Evolutionary conservation across 2,888 invertebrate species (phyloP), one percentile per base, ranked within the genome.

Genomic region (Dasypogon diadema): DNA sequence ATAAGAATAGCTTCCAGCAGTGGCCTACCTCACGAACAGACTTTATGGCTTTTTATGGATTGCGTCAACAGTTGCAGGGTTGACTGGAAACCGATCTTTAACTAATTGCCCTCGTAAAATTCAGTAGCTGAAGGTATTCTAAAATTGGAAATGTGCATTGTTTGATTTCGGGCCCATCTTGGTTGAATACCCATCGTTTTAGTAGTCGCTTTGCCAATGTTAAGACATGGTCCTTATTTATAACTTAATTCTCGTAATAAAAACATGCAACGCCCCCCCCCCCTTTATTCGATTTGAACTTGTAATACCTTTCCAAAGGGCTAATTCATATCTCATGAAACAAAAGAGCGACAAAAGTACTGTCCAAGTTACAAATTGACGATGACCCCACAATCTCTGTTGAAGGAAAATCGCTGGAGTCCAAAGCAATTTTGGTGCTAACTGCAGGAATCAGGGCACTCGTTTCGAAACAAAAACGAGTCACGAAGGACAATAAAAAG

Each of bases 11-110:
- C 46, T 21, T 42, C 70, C 54, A 30, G 34, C 75, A 77, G 75
- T 75, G 77, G 77, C 75, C 26, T 48, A 75, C 75, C 73, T 77
- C 74, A 75, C 58, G 73, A 70, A 75, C 65, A 22, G 24, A 24
- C 42, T 77, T 77, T 77, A 75, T 75, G 72, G 34, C 73, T 37
- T 75, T 77, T 77, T 77, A 77, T 77, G 77, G 70, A 72, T 70
- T 77, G 58, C 10, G 37, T 56, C 65, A 76, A 77, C 70, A 75
- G 34, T n/a, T 21, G 46, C 24, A 24, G 48, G 24, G 65, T 65
- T 65, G 46, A 65, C 48, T 12, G 14, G n/a, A 65, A 65, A 65
- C 65, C 65, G 24, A 65, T 24, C 46, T 65, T 18, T 16, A n/a
- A 21, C 60, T 60, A 60, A 65, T 42, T 48, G 65, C 24, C 16